Base-by-base conservation (phyloP, 1,140 invertebrate genomes). In the Listronotus bonariensis region DNA sequence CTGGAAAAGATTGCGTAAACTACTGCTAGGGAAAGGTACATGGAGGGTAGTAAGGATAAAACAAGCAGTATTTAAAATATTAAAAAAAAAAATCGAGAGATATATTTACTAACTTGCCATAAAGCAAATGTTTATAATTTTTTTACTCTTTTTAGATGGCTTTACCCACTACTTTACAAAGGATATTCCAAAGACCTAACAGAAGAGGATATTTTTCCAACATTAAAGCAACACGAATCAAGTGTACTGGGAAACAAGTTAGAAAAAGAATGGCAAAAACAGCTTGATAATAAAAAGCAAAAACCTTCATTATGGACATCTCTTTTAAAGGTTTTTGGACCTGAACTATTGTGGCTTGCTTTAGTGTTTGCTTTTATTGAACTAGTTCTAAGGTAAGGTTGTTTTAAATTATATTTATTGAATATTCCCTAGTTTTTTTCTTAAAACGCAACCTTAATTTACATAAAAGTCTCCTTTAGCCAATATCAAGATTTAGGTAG, bases 181-280 rank as follows among this genome's bases (percentile, higher is more conserved):
- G 69, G 72, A 26, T 69, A 49, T 7, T 59, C 53, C 49, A 71
- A 60, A 48, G 65, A 71, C 38, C 34, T 73, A 10, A 60, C 55
- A 7, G 72, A 73, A 65, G 68, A 73, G 36, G 72, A 73, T 53
- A 53, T 73, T 15, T 68, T 65, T 20, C 18, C 40, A 40, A 14
- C 58, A 3, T 14, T 68, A 11, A 52, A 49, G 17, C 40, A 56
- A 32, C 63, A 64, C 18, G 65, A 69, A 11, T 69, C 72, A 1
- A 69, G 38, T n/a, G 55, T 68, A 6, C 69, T 86, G 70, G 86
- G 87, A 18, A 79, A 86, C 68, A 74, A 77, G 40, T 76, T 89
- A 38, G 79, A 83, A 70, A 80, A 77, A 69, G 78, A 79, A 10
- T 86, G 84, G 85, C 75, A 81, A 6, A 65, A 67, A 31, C 81